Evolutionary conservation across 2,888 invertebrate genomes (phyloP).

Genomic region (Cecidostiba fungosa): DNA sequence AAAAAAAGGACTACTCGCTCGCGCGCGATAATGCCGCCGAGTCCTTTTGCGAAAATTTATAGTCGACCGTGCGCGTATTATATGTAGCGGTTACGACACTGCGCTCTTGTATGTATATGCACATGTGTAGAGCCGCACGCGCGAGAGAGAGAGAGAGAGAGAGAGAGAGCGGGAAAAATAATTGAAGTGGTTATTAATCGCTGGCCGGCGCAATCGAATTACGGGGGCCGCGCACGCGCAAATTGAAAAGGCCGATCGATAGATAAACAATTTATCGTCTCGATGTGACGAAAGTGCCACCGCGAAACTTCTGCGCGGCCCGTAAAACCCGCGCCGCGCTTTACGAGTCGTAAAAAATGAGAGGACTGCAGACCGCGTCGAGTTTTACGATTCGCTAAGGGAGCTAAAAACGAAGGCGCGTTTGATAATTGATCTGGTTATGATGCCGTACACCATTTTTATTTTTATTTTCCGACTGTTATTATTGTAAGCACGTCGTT

Average conservation of each 20-base stretch:
- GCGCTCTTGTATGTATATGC: background rate
- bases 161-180: background rate
- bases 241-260: conserved; percentile 47
- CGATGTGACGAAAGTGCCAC: conserved; percentile 41
- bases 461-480: conserved; percentile 36
- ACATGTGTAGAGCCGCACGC: background rate
- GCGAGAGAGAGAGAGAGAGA: background rate
- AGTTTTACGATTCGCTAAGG: conserved; percentile 35
- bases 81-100: conserved; percentile 2
- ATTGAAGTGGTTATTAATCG: conserved; percentile 51
- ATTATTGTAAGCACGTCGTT: background rate
- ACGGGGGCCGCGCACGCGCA: background rate
- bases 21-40: conserved; percentile 5
- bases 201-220: background rate
- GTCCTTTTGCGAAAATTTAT: conserved; percentile 40
- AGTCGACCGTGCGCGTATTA: background rate
- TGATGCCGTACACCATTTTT: conserved; percentile 15
- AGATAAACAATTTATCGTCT: conserved; percentile 48
- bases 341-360: conserved; percentile 42
- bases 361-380: background rate
- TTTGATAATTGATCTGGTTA: conserved; percentile 45
- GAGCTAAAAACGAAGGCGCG: background rate
- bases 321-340: conserved; percentile 18
- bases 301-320: conserved; percentile 38
- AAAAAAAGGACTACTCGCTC: background rate